phyloP scores from a whole-genome alignment of 2,113 vertebrate genomes.

The mouse (Mus musculus) region GRCm39 chr5:37354001-37354500 shows the following conservation, averaged over 20 bases:
- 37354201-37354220: not conserved
- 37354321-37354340: conserved; percentile 30
- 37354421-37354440: not conserved
- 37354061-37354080: not conserved
- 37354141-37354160: conserved; percentile 84
- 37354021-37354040: not conserved
- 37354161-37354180: conserved; percentile 77
- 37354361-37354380: accelerated
- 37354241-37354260: conserved; percentile 18
- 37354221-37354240: not conserved
- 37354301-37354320: not conserved
- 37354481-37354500: not conserved
- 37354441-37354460: accelerated
- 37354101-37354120: accelerated
- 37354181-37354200: conserved; percentile 79
- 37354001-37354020: conserved; percentile 31
- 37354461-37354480: accelerated
- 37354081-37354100: not conserved
- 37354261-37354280: conserved; percentile 53
- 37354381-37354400: accelerated
- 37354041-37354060: not conserved
- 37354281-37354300: conserved; percentile 39
- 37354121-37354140: conserved; percentile 82
- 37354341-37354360: not conserved
- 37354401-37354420: not conserved